These are phyloP conservation scores for Apocrypta bakeri DNA, from an alignment of 1,140 invertebrate genomes.

Conservation along the genomic window DNA sequence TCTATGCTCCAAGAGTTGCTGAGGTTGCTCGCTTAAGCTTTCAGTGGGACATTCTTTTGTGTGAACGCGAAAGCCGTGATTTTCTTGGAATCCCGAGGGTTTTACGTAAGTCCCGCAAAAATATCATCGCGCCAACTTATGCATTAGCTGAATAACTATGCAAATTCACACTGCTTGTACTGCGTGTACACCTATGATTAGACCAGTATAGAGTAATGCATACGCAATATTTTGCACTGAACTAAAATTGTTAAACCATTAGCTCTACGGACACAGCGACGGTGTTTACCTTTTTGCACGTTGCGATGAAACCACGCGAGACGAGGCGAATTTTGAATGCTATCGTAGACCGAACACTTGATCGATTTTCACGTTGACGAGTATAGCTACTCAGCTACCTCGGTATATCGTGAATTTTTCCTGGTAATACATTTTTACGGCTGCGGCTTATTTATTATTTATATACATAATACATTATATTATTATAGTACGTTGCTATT, in stretches of 20 bases:
- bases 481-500: not conserved
- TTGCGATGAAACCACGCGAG: not conserved
- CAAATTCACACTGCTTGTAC: not conserved
- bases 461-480: too few relatives aligned
- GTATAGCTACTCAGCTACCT: too few relatives aligned
- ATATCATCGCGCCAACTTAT: not conserved
- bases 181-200: not conserved
- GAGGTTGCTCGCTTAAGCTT: too few relatives aligned
- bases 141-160: slow-evolving; percentile 4
- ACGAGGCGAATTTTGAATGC: not conserved
- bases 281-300: not conserved
- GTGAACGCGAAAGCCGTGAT: not conserved
- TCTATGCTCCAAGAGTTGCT: not conserved
- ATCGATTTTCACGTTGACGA: not conserved
- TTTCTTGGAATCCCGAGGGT: not conserved
- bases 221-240: not conserved
- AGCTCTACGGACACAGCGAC: not conserved
- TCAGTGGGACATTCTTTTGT: slow-evolving; percentile 7
- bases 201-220: not conserved
- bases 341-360: not conserved
- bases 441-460: too few relatives aligned
- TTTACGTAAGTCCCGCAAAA: not conserved
- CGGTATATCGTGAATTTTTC: not conserved
- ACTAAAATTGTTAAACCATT: slow-evolving; percentile 22
- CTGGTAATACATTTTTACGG: not conserved